Evolutionary conservation across 2,797 vertebrate species (phyloP).

Genomic region (Aldrovandia affinis): DNA sequence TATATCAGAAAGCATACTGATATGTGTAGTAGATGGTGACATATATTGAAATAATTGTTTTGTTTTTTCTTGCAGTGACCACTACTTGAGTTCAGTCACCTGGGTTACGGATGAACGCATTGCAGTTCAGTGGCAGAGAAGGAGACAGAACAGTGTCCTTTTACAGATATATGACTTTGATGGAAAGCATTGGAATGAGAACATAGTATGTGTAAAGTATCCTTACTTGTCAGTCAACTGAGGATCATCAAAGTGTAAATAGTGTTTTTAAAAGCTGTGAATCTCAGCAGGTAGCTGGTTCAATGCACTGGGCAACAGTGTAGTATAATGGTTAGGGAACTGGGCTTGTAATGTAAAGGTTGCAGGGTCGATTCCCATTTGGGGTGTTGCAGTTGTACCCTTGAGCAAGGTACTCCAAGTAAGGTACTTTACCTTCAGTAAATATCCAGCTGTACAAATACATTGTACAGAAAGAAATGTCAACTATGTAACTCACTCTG

Average conservation of each 20-base stretch:
- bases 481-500: too few species aligned
- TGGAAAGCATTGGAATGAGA: conserved; percentile 62
- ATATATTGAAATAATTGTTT: background rate
- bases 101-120: conserved; percentile 88
- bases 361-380: too few species aligned
- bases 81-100: conserved; percentile 91
- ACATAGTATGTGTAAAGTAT: background rate
- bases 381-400: too few species aligned
- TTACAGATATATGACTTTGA: conserved; percentile 88
- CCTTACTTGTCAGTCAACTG: background rate
- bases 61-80: conserved; percentile 77
- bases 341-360: too few species aligned
- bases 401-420: too few species aligned
- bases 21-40: background rate
- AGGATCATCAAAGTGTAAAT: background rate
- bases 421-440: too few species aligned
- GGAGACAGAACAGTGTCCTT: conserved; percentile 88
- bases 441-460: too few species aligned
- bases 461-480: too few species aligned
- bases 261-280: background rate
- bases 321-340: too few species aligned
- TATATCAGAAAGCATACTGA: background rate
- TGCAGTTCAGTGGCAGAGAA: conserved; percentile 90
- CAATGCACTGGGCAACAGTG: too few species aligned
- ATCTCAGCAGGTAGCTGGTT: background rate